Conservation (phyloP, 2,113 vertebrate species). For the Grantiella picta region DNA sequence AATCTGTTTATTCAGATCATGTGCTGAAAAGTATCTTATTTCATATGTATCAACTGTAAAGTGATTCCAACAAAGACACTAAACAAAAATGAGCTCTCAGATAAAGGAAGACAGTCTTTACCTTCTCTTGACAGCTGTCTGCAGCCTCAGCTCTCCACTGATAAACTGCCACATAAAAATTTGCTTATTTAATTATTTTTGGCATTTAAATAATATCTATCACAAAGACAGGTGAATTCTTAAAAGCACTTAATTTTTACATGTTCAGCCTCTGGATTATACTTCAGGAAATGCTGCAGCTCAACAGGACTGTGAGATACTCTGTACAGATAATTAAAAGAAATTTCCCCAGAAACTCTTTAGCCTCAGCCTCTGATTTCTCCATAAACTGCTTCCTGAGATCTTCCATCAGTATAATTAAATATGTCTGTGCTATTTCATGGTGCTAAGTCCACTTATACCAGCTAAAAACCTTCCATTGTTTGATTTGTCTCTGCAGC, state of each 20-base stretch:
- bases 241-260: neutral
- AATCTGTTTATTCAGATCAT: conserved; percentile 1
- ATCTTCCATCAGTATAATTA: neutral
- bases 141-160: neutral
- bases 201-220: neutral
- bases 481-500: neutral
- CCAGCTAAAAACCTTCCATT: neutral
- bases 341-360: neutral
- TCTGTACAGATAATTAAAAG: neutral
- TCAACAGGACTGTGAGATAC: neutral
- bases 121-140: neutral
- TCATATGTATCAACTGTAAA: neutral
- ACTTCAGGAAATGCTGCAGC: neutral
- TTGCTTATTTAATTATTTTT: neutral
- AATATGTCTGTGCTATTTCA: neutral
- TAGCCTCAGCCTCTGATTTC: neutral
- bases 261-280: neutral
- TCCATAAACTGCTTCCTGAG: neutral
- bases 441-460: neutral
- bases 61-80: neutral
- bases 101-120: neutral
- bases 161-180: neutral
- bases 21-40: neutral
- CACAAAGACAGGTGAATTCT: neutral
- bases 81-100: neutral